Evolutionary conservation across 2,888 invertebrate genomes (phyloP).

Genomic region (Tiliacea aurago): DNA sequence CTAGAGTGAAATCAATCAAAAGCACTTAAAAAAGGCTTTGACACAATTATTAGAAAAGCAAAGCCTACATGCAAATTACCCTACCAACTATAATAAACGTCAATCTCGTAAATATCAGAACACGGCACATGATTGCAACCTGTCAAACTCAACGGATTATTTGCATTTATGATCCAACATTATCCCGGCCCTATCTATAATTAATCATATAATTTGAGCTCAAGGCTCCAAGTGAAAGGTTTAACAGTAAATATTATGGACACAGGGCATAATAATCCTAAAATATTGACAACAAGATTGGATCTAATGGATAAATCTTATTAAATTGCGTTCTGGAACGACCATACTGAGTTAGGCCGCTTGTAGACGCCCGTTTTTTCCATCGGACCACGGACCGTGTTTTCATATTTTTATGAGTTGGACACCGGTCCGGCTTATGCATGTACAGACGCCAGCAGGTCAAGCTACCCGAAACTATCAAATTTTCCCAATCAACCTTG

Average conservation of each 20-base stretch:
- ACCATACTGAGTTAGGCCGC: background rate
- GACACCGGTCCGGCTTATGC: too few species aligned
- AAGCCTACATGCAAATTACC: constrained; percentile 28
- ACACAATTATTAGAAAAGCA: constrained; percentile 29
- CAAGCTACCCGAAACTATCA: too few species aligned
- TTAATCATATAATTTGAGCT: constrained; percentile 53
- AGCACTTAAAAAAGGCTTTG: constrained; percentile 11
- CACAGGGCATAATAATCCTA: constrained; percentile 47
- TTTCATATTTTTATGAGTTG: too few species aligned
- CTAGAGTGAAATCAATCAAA: background rate
- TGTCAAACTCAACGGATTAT: constrained; percentile 54
- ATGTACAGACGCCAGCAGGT: too few species aligned
- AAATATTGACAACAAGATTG: constrained; percentile 64
- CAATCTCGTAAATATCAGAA: constrained; percentile 53
- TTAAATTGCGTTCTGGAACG: constrained; percentile 29
- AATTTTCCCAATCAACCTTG: too few species aligned
- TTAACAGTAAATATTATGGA: constrained; percentile 45
- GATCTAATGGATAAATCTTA: constrained; percentile 46
- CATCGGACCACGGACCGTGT: too few species aligned
- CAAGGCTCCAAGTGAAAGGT: constrained; percentile 63
- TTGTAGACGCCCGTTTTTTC: too few species aligned
- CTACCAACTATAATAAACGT: constrained; percentile 45
- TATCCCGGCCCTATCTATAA: constrained; percentile 48
- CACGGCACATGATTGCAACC: constrained; percentile 57
- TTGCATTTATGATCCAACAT: constrained; percentile 55